A percentile compares a stretch with the other conserved stretches of the same genome.
Conservation (phyloP, 2,888 invertebrate species). For the Drosophila antonietae region DNA sequence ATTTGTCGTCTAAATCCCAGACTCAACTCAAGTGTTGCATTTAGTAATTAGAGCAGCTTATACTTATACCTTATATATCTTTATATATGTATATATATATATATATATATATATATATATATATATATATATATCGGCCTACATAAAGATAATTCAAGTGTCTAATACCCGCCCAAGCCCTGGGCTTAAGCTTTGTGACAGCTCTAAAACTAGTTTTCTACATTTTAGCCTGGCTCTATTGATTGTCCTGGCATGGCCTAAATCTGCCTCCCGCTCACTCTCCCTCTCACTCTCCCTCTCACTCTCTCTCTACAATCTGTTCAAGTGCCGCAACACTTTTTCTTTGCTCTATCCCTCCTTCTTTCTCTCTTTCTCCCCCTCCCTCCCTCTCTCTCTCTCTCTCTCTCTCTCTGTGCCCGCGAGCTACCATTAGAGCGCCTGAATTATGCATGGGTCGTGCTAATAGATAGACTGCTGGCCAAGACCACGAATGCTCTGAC, state of each 20-base stretch:
- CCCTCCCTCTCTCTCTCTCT: too few species aligned
- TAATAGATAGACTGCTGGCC: constrained; percentile 44
- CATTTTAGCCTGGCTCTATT: constrained; percentile 31
- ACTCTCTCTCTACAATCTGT: not conserved
- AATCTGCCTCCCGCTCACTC: constrained; percentile 11
- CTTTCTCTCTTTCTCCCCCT: too few species aligned
- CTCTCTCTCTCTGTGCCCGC: constrained; percentile 10
- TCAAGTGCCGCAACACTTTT: constrained; percentile 23
- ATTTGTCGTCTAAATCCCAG: constrained; percentile 40
- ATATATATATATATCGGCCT: not conserved
- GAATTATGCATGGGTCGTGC: constrained; percentile 48
- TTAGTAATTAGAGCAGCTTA: constrained; percentile 64
- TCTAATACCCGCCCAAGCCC: constrained; percentile 21
- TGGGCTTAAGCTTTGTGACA: constrained; percentile 18
- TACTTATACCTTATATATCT: not conserved
- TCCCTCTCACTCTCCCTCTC: not conserved
- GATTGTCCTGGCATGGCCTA: constrained; percentile 32
- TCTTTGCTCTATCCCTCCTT: not conserved
- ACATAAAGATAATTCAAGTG: constrained; percentile 8
- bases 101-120: not conserved
- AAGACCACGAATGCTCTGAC: constrained; percentile 4
- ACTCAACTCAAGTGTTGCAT: constrained; percentile 51
- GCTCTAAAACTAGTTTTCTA: constrained; percentile 24
- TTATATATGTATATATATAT: not conserved
- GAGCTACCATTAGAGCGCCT: constrained; percentile 43